These are phyloP conservation scores for Acanthosepion esculentum DNA, from an alignment of 2,888 invertebrate genomes.

Conservation along the genomic window DNA sequence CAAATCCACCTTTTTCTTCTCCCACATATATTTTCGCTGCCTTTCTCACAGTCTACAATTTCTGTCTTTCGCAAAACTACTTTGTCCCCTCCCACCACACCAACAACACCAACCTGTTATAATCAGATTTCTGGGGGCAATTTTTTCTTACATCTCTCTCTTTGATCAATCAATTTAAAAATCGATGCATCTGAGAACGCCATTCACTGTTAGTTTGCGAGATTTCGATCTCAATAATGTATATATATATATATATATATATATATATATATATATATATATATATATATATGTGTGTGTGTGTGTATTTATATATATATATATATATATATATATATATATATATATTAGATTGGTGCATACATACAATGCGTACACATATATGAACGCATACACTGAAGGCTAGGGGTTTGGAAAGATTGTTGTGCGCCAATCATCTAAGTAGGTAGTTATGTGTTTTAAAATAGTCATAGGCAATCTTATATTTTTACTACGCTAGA, in stretches of 20 bases:
- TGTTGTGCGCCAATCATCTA: too few species aligned
- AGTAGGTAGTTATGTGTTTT: too few species aligned
- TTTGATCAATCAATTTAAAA: slow-evolving; percentile 2
- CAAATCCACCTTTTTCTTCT: too few species aligned
- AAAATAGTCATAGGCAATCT: too few species aligned
- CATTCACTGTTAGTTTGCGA: not conserved
- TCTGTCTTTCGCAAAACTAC: not conserved
- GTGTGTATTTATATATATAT: too few species aligned
- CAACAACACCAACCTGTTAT: not conserved
- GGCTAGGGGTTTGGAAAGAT: not conserved
- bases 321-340: too few species aligned
- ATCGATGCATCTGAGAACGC: not conserved
- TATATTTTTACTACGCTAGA: too few species aligned
- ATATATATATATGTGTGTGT: too few species aligned
- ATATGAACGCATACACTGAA: not conserved
- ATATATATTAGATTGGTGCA: not conserved
- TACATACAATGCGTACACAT: not conserved
- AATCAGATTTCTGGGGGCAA: not conserved
- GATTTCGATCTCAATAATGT: not conserved
- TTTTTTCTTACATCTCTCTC: not conserved
- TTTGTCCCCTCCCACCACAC: not conserved
- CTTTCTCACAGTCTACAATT: not conserved
- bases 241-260: too few species aligned
- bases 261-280: too few species aligned
- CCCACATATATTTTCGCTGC: not conserved